Percentiles rank a stretch among this genome's conserved stretches.
These are phyloP conservation scores for Callinectes sapidus DNA, from an alignment of 2,888 invertebrate genomes.

Conservation along the genomic window DNA sequence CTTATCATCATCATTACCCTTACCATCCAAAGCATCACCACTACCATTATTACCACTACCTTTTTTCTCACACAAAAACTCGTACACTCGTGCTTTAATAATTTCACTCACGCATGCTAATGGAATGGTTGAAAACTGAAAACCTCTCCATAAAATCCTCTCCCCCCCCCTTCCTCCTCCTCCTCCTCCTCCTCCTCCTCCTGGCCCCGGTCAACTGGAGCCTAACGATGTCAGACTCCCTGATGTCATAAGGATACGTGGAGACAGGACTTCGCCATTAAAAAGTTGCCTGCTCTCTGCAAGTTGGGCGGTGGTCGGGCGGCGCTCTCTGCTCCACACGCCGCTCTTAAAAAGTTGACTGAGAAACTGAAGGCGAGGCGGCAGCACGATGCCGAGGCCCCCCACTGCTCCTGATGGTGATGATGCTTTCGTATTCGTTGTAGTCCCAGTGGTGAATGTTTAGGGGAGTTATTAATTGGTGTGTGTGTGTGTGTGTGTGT, in stretches of 20 bases:
- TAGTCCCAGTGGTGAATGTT: neutral
- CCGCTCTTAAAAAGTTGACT: conserved; percentile 26
- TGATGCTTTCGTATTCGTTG: neutral
- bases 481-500: neutral
- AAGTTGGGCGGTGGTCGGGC: neutral
- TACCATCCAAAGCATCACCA: neutral
- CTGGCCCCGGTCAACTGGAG: conserved; percentile 14
- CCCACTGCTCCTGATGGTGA: neutral
- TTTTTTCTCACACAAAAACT: neutral
- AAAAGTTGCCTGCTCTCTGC: conserved; percentile 2
- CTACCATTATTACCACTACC: neutral
- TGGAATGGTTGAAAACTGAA: neutral
- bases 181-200: neutral
- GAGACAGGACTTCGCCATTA: conserved; percentile 29
- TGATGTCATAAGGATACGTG: conserved; percentile 34
- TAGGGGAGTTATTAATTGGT: neutral
- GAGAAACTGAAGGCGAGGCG: conserved; percentile 27
- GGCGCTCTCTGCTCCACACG: neutral
- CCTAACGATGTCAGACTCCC: conserved; percentile 27
- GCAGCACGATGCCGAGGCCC: neutral
- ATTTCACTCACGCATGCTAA: neutral
- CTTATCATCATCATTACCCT: neutral
- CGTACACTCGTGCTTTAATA: neutral
- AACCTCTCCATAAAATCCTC: conserved; percentile 28
- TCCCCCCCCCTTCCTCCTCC: neutral